These are phyloP conservation scores for Climacteris rufus DNA, from an alignment of 2,113 vertebrate genomes.

Conservation along the genomic window DNA sequence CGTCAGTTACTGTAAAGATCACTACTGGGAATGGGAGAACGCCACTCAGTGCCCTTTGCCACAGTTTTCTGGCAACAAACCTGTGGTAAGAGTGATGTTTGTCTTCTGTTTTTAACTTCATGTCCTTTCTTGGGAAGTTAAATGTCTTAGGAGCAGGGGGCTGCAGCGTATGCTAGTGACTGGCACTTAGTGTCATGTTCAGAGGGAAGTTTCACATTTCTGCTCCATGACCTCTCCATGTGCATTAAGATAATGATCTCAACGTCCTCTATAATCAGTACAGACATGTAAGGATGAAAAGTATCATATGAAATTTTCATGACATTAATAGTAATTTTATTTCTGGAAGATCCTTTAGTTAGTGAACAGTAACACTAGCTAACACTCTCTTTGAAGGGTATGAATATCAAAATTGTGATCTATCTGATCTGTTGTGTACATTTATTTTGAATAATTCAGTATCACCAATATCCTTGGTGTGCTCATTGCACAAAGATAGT, in stretches of 20 bases:
- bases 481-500: neutral
- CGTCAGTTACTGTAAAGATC: conserved; percentile 73
- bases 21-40: conserved; percentile 69
- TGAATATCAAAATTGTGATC: neutral
- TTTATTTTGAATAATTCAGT: neutral
- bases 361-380: neutral
- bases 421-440: neutral
- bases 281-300: neutral
- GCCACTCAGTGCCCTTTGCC: conserved; percentile 69
- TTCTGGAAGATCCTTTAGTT: neutral
- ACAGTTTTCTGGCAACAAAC: conserved; percentile 77
- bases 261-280: neutral
- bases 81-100: conserved; percentile 72
- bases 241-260: neutral
- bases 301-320: neutral
- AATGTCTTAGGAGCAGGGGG: neutral
- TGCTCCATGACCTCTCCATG: neutral
- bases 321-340: neutral
- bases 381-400: neutral
- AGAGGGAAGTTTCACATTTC: neutral
- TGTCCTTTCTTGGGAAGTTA: neutral
- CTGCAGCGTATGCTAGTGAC: neutral
- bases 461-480: neutral
- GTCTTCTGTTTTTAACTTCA: neutral
- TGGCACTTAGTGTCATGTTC: neutral